Evolutionary conservation across 2,797 vertebrate genomes (phyloP).

Genomic region (Clarias fuscus): DNA sequence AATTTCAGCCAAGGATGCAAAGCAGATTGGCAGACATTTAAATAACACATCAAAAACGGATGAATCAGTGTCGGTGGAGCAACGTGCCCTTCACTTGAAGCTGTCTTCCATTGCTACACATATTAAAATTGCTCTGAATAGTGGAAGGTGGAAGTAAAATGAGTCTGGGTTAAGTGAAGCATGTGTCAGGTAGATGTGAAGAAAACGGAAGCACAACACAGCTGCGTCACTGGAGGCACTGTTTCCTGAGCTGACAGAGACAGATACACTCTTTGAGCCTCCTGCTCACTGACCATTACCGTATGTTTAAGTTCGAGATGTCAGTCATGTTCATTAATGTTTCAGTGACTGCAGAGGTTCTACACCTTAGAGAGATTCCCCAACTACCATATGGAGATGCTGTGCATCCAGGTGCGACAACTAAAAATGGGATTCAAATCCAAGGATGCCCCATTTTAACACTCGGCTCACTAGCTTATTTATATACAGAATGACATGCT

Average conservation of each 20-base stretch:
- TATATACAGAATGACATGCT: no score
- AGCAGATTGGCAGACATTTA: conserved; percentile 26
- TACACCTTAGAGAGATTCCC: not conserved
- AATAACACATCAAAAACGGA: conserved; percentile 38
- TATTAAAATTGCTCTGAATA: not conserved
- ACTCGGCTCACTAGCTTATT: no score
- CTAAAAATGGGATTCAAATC: not conserved
- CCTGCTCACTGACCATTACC: not conserved
- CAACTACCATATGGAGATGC: not conserved
- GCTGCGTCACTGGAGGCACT: conserved; percentile 9
- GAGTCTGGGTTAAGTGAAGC: conserved; percentile 28
- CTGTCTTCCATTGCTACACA: conserved; percentile 13
- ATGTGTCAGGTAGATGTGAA: conserved; percentile 19
- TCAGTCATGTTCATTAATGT: not conserved
- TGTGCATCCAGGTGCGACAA: not conserved
- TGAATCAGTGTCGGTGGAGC: conserved; percentile 39
- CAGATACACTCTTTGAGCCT: not conserved
- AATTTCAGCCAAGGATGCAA: conserved; percentile 35
- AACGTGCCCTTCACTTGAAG: conserved; percentile 21
- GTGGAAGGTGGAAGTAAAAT: not conserved
- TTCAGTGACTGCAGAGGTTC: not conserved
- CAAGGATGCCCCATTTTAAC: no score
- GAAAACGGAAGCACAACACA: conserved; percentile 1
- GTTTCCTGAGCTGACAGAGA: conserved; percentile 21
- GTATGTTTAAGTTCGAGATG: not conserved